Evolutionary conservation across 2,888 invertebrate genomes (phyloP).

Genomic region (Stenchaetothrips biformis): DNA sequence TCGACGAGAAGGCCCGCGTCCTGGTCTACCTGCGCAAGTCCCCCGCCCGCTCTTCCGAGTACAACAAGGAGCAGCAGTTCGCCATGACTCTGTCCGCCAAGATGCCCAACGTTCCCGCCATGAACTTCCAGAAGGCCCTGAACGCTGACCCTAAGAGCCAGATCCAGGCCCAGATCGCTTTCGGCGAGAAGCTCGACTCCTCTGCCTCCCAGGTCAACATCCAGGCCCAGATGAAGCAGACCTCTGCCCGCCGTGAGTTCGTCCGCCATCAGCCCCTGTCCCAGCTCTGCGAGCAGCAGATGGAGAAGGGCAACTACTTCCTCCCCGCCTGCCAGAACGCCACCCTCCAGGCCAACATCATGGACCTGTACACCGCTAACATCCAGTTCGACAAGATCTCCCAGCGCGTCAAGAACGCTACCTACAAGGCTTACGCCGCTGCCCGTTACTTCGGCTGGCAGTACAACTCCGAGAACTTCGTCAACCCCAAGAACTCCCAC

Average conservation of each 20-base stretch:
- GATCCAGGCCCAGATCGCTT: conserved; percentile 48
- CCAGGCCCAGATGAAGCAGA: conserved; percentile 51
- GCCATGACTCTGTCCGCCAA: neutral
- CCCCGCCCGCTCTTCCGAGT: conserved; percentile 39
- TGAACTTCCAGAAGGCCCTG: conserved; percentile 54
- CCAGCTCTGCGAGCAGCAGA: conserved; percentile 52
- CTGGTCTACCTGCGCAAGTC: conserved; percentile 50
- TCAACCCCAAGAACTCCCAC: conserved; percentile 44
- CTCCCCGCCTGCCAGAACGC: conserved; percentile 56
- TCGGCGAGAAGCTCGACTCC: conserved; percentile 49
- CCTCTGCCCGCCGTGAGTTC: conserved; percentile 49
- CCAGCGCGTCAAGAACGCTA: conserved; percentile 46
- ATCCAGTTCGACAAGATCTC: conserved; percentile 52
- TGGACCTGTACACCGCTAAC: conserved; percentile 51
- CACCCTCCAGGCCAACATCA: conserved; percentile 51
- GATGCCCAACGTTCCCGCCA: conserved; percentile 51
- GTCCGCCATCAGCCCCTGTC: conserved; percentile 49
- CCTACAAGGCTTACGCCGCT: conserved; percentile 49
- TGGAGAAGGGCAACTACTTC: conserved; percentile 53
- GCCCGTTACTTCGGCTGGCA: conserved; percentile 49
- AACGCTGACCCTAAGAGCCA: conserved; percentile 51
- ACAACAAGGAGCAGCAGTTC: conserved; percentile 34
- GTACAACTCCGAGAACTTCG: conserved; percentile 50
- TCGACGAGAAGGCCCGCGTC: conserved; percentile 53
- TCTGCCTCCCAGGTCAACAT: conserved; percentile 20